These are phyloP conservation scores for Pardalotus punctatus DNA, from an alignment of 2,113 vertebrate species.

Conservation along the genomic window DNA sequence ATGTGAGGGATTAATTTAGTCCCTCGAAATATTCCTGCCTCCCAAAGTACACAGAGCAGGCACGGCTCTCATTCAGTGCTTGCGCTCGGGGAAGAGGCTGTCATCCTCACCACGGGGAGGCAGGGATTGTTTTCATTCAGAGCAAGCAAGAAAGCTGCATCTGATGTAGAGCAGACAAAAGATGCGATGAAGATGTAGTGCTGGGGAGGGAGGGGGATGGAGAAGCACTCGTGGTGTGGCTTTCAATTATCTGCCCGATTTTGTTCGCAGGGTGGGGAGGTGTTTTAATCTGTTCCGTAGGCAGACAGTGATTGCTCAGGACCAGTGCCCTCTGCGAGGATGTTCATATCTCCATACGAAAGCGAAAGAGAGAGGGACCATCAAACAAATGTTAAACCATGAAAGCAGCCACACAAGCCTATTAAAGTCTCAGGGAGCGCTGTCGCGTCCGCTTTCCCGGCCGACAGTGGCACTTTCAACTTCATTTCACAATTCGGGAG, in stretches of 20 bases:
- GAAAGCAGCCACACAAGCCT: not conserved
- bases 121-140: slow-evolving; percentile 17
- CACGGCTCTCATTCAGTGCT: not conserved
- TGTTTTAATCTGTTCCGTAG: not conserved
- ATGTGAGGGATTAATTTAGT: slow-evolving; percentile 19
- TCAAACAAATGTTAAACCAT: not conserved
- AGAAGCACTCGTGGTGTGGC: not conserved
- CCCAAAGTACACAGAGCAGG: not conserved
- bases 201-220: not conserved
- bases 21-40: not conserved
- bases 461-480: not conserved
- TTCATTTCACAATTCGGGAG: not conserved
- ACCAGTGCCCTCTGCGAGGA: not conserved
- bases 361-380: not conserved
- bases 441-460: not conserved
- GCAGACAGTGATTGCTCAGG: not conserved
- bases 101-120: not conserved
- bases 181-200: not conserved
- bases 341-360: not conserved
- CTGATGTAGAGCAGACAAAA: slow-evolving; percentile 28
- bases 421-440: not conserved
- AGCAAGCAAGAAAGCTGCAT: not conserved
- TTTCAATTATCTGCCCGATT: slow-evolving; percentile 38
- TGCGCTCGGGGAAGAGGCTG: not conserved
- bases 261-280: not conserved